These are phyloP conservation scores for Acrocephalus kingi DNA, from an alignment of 2,113 vertebrate genomes.

Conservation along the genomic window DNA sequence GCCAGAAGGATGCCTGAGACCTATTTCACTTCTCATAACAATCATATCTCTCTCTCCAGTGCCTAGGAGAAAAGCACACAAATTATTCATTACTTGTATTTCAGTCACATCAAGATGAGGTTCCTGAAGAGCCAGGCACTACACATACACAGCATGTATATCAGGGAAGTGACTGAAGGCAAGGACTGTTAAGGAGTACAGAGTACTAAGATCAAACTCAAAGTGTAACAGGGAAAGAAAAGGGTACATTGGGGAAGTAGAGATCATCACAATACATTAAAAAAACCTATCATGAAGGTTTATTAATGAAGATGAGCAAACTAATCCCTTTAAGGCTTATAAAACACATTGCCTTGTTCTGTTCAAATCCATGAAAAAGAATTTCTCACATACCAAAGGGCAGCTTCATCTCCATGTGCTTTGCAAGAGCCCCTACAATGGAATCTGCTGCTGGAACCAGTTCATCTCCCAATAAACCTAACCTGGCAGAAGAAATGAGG, in stretches of 20 bases:
- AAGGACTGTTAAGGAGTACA: background rate
- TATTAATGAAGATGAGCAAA: background rate
- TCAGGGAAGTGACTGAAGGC: background rate
- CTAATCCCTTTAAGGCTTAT: background rate
- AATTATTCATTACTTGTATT: background rate
- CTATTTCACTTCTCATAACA: conserved; percentile 89
- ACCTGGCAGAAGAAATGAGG: conserved; percentile 72
- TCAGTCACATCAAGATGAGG: background rate
- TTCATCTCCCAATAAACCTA: conserved; percentile 88
- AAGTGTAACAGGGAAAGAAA: background rate
- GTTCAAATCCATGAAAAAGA: background rate
- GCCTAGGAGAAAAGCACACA: conserved; percentile 71
- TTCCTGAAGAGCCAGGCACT: background rate
- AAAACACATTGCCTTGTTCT: background rate
- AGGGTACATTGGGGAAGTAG: background rate
- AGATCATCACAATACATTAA: background rate
- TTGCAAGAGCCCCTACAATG: conserved; percentile 84
- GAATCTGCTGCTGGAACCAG: conserved; percentile 83
- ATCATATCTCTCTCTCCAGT: conserved; percentile 91
- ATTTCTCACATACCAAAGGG: conserved; percentile 81
- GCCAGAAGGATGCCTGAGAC: conserved; percentile 89
- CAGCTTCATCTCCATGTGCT: conserved; percentile 87
- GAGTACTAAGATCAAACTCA: background rate
- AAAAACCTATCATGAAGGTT: background rate
- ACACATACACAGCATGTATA: fast-evolving